Evolutionary conservation across 2,797 vertebrate species (phyloP).

Genomic region (Brachymystax lenok): DNA sequence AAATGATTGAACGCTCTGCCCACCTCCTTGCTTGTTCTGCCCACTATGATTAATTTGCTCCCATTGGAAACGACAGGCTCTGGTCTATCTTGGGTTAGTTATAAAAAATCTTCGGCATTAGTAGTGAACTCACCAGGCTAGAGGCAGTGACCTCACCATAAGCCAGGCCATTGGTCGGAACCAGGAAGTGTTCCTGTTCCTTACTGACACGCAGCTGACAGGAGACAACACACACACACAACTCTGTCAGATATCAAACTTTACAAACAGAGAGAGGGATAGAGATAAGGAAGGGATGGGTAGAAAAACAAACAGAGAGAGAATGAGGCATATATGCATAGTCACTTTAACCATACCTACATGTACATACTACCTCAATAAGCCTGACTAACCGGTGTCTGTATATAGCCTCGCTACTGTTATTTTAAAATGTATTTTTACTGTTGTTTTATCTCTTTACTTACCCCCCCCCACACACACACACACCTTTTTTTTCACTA

Average conservation of each 20-base stretch:
- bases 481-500: too few relatives aligned
- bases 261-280: neutral
- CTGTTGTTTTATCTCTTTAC: too few relatives aligned
- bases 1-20: too few relatives aligned
- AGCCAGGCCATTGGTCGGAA: constrained; percentile 86
- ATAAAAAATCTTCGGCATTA: neutral
- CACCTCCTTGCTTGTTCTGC: too few relatives aligned
- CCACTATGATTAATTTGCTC: too few relatives aligned
- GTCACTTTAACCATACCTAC: too few relatives aligned
- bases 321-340: neutral
- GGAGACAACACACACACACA: constrained; percentile 5
- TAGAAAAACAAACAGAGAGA: neutral
- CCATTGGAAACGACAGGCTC: too few relatives aligned
- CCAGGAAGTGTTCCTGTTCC: constrained; percentile 95
- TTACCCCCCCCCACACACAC: too few relatives aligned
- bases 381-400: too few relatives aligned
- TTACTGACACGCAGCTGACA: constrained; percentile 91
- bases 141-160: constrained; percentile 91
- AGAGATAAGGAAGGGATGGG: neutral
- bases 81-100: neutral
- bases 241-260: constrained; percentile 5
- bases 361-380: too few relatives aligned
- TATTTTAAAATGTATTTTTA: too few relatives aligned
- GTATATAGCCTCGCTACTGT: too few relatives aligned
- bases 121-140: constrained; percentile 83